phyloP scores from a whole-genome alignment of 2,113 vertebrate species.

The Ptyas mucosa region DNA sequence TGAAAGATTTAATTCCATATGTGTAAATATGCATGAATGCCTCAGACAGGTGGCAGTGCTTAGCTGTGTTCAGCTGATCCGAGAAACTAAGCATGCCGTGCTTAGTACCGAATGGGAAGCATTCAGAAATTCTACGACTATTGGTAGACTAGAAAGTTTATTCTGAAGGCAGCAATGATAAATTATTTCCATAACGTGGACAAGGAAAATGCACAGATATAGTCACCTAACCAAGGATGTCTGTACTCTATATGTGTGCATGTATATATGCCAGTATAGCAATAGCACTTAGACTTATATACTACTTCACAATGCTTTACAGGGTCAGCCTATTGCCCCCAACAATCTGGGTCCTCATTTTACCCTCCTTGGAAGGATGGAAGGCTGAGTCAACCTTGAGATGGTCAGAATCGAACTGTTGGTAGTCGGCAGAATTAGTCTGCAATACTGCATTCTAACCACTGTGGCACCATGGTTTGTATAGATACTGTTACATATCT shows the following conservation, averaged over 20 bases:
- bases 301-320: neutral
- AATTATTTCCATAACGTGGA: neutral
- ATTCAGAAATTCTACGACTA: neutral
- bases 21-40: neutral
- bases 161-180: neutral
- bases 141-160: neutral
- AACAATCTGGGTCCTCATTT: neutral
- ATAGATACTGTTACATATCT: neutral
- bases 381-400: neutral
- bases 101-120: neutral
- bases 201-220: neutral
- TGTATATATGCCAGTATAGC: neutral
- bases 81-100: neutral
- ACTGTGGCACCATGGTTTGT: neutral
- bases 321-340: neutral
- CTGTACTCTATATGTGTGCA: neutral
- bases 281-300: neutral
- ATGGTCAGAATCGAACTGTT: neutral
- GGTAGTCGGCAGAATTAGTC: neutral
- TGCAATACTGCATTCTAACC: neutral
- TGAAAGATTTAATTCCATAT: neutral
- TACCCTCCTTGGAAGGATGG: neutral
- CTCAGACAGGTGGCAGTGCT: neutral
- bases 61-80: neutral
- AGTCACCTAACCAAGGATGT: neutral